Evolutionary conservation across 1,140 invertebrate species (phyloP), one percentile per base, ranked within the genome.

Genomic region (Orussus abietinus): DNA sequence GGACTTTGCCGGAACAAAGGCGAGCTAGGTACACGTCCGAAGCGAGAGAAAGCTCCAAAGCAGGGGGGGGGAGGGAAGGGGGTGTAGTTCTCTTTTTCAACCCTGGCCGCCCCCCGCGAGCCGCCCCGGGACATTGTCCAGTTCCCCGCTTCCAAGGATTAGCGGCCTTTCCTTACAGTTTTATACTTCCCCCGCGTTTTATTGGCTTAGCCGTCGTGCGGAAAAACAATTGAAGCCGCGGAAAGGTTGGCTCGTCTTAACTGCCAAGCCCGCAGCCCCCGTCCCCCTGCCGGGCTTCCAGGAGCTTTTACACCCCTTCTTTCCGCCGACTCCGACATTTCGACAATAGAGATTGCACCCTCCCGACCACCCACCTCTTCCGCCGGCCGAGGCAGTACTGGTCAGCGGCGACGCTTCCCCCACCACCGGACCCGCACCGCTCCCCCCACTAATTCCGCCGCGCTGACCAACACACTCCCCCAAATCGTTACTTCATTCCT

Each of bases 171-270:
- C 25, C 19, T 42, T 41, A 42, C 32, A 42, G 45, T 47, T 37
- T 25, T 25, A 25, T 25, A 25, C 22, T 25, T 25, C n/a, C 29
- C 33, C 45, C 32, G 42, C 22, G 37, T 51, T 57, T 53, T 53
- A 50, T 49, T 47, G 33, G 45, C 40, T 45, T 31, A 33, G 19
- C 20, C 17, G 20, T 21, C 14, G 34, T 40, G 37, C 28, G 49
- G 45, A 49, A 57, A 59, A 58, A 59, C 57, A 59, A 59, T 57
- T 41, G 47, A 39, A 38, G 21, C 41, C 38, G 25, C 43, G 38
- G 47, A 42, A 46, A 62, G 57, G 30, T 60, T 62, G 49, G 50
- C 48, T 57, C 36, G 53, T 51, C 55, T 56, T 40, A 51, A 58
- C 42, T 34, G 48, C 17, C 46, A 38, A 43, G 13, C 30, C 49